Evolutionary conservation across 2,797 vertebrate species (phyloP), one percentile per base, ranked within the genome.

Genomic region (Eospalax fontanierii): DNA sequence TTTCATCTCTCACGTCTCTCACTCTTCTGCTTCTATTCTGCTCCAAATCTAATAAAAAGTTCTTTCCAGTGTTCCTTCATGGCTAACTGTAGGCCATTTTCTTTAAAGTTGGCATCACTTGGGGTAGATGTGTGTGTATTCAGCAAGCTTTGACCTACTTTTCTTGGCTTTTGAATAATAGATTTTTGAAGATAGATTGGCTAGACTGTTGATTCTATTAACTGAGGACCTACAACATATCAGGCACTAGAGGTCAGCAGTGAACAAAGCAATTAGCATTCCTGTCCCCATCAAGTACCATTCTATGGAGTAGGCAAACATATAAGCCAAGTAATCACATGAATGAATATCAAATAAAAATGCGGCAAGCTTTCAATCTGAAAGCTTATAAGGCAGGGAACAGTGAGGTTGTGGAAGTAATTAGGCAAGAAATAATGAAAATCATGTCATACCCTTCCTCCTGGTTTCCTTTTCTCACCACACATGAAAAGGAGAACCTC

Each of bases 141-240:
- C 80, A 74, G 11, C 40, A 61, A 88, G 15, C 19, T 84, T 74
- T 30, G 0, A 71, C 74, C 24, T 38, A 21, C 38, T 96, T 92
- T 91, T 35, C 78, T 87, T 74, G 78, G 28, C 18, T 94, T 91
- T 65, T 89, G 81, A 91, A 50, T 40, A 81, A 68, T 33, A 57
- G 73, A 46, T 90, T 90, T 54, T 91, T 83, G 61, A 82, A 92
- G 26, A 79, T 33, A 35, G 50, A 26, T 90, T 63, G 30, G 19
- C 68, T 46, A 15, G 61, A 89, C 1, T 50, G 11, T 81, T 87
- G 57, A 22, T 73, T 89, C 38, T 35, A 28, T 83, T 87, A 78
- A 54, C 12, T 21, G 63, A 75, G 33, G 50, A n/a, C 30, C 16
- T 83, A 12, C 35, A 73, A 33, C 0, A 0, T 75, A 76, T 24